Base-by-base conservation (phyloP, 2,888 invertebrate species). In the Orgyia antiqua region DNA sequence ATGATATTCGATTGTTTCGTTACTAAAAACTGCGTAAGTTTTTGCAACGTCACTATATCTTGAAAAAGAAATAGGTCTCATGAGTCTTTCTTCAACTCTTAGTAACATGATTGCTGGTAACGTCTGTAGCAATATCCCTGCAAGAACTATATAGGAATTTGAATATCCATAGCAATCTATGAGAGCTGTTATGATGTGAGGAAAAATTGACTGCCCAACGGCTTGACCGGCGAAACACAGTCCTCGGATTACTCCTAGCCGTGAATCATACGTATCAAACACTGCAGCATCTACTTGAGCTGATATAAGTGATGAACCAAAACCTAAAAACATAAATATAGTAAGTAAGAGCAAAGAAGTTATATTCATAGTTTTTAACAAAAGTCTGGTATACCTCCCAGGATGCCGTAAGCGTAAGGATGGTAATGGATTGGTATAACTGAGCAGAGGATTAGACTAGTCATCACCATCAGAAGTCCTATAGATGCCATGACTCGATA, bases 241-340 rank as follows among this genome's bases (percentile, higher is more conserved):
- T 11, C 77, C 76, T 42, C 79, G 66, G 24, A 87, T 60, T 9
- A 78, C 43, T 20, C 69, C 75, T 9, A 84, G 39, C 9, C 76
- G 67, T 8, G 72, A 63, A 45, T 87, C 83, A 37, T 87, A 87
- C 1, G 79, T 80, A 38, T 88, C 88, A 42, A 78, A 79, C 27
- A 87, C 54, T 10, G 87, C 72, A 13, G 79, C 83, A 38, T 87
- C 84, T 4, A 87, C 74, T 67, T 87, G 87, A 4, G 83, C 79
- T 26, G 84, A 74, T 46, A 84, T 67, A 4, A 87, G 35, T 7
- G 86, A 84, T 9, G 83, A 78, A 4, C 87, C 87, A 7, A 87
- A 47, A 35, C 87, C 87, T 87, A 62, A 26, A 74, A 15, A 17
- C 4, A n/a, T n/a, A n/a, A n/a, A n/a, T n/a, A n/a, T n/a, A n/a